Conservation (phyloP, 1,140 invertebrate genomes). For the Drosophila saltans region DNA sequence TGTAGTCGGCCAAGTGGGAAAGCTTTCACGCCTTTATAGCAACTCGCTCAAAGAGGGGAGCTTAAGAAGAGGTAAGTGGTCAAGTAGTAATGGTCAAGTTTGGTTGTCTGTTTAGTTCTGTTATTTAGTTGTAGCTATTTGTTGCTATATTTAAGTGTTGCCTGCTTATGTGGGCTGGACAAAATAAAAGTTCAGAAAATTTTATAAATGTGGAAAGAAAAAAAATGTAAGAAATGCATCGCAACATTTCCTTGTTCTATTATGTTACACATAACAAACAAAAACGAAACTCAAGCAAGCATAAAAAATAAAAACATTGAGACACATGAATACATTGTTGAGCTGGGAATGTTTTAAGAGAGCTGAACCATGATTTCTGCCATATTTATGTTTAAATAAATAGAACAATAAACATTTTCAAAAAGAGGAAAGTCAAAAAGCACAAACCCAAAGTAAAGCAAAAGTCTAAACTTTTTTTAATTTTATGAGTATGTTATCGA, state of each 20-base stretch:
- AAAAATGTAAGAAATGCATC: background rate
- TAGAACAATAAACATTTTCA: background rate
- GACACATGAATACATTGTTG: background rate
- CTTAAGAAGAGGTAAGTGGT: background rate
- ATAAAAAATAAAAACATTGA: constrained; percentile 7
- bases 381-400: background rate
- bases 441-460: too few species aligned
- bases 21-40: constrained; percentile 12
- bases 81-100: constrained; percentile 4
- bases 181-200: background rate
- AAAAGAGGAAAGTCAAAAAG: background rate
- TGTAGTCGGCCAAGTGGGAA: constrained; percentile 37
- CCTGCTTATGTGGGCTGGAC: constrained; percentile 56
- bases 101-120: constrained; percentile 62
- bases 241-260: background rate
- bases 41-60: background rate
- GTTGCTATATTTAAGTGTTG: constrained; percentile 45
- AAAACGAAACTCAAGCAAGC: constrained; percentile 1
- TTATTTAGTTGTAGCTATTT: constrained; percentile 46
- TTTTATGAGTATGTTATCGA: too few species aligned
- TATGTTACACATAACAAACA: constrained; percentile 2
- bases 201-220: background rate
- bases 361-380: background rate
- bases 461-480: too few species aligned
- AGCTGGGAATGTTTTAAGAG: background rate